A percentile compares a stretch with the other conserved stretches of the same genome.
Evolutionary conservation across 2,797 vertebrate genomes (phyloP).

Genomic region (Urosaurus nigricauda): DNA sequence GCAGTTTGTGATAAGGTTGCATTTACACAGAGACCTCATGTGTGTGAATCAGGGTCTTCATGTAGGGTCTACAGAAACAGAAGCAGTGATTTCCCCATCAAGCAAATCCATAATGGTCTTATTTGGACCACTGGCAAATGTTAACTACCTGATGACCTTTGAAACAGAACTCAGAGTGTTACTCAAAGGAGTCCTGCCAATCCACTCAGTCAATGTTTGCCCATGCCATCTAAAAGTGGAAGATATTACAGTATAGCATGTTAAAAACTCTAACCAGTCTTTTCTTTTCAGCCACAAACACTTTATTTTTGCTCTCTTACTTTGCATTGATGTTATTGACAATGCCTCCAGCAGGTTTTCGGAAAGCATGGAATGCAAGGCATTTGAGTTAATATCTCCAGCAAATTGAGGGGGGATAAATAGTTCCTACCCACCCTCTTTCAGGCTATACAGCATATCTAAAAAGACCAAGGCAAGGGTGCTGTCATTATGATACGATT

Average conservation of each 20-base stretch:
- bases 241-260: not conserved
- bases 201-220: no score
- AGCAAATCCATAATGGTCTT: not conserved
- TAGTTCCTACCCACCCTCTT: not conserved
- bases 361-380: slow-evolving; percentile 7
- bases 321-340: slow-evolving; percentile 24
- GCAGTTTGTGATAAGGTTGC: no score
- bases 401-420: not conserved
- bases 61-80: not conserved
- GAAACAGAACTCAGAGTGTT: not conserved
- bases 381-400: slow-evolving; percentile 46
- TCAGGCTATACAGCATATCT: slow-evolving; percentile 27
- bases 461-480: not conserved
- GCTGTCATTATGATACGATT: slow-evolving; percentile 27
- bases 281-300: not conserved
- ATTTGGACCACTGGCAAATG: not conserved
- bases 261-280: slow-evolving; percentile 32
- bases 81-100: not conserved
- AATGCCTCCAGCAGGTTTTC: not conserved
- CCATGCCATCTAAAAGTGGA: not conserved
- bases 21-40: not conserved
- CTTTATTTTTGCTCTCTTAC: slow-evolving; percentile 30
- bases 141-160: not conserved
- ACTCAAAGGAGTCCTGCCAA: slow-evolving; percentile 18
- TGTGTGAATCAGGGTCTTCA: not conserved